Percentiles rank a stretch among this genome's conserved stretches.
These are phyloP conservation scores for Anthopleura xanthogrammica DNA, from an alignment of 92 coral and sea anemone genomes.

Conservation along the genomic window DNA sequence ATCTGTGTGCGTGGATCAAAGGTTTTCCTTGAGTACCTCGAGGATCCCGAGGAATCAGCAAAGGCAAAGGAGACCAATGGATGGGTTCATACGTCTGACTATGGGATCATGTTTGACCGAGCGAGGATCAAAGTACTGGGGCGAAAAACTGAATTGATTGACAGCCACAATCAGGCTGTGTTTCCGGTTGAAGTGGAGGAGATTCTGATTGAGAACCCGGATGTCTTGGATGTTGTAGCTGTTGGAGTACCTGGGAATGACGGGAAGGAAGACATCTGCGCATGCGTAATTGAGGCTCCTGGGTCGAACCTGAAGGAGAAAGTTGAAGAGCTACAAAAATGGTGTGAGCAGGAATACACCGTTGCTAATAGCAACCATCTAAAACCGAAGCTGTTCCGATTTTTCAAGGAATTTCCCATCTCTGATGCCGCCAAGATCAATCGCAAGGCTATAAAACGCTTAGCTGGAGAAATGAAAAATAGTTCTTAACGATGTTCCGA, in stretches of 20 bases:
- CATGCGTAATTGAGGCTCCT: conserved; percentile 43
- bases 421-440: conserved; percentile 23
- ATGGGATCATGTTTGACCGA: conserved; percentile 35
- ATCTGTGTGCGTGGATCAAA: conserved; percentile 36
- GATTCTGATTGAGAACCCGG: conserved; percentile 24
- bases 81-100: conserved; percentile 40
- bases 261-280: conserved; percentile 27
- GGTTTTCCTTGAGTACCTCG: conserved; percentile 38
- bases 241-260: conserved; percentile 35
- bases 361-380: not conserved
- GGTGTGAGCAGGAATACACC: conserved; percentile 28
- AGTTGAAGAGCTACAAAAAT: conserved; percentile 18
- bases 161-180: not conserved
- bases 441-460: conserved; percentile 16
- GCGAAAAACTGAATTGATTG: conserved; percentile 26
- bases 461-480: not conserved
- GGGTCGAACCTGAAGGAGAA: conserved; percentile 34
- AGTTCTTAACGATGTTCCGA: not conserved
- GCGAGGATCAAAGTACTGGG: conserved; percentile 41
- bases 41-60: conserved; percentile 21
- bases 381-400: conserved; percentile 6
- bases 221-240: conserved; percentile 24
- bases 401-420: conserved; percentile 27
- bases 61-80: conserved; percentile 20
- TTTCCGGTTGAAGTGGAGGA: conserved; percentile 40